These are phyloP conservation scores for Acropternis orthonyx DNA, from an alignment of 2,797 vertebrate genomes.

Conservation along the genomic window DNA sequence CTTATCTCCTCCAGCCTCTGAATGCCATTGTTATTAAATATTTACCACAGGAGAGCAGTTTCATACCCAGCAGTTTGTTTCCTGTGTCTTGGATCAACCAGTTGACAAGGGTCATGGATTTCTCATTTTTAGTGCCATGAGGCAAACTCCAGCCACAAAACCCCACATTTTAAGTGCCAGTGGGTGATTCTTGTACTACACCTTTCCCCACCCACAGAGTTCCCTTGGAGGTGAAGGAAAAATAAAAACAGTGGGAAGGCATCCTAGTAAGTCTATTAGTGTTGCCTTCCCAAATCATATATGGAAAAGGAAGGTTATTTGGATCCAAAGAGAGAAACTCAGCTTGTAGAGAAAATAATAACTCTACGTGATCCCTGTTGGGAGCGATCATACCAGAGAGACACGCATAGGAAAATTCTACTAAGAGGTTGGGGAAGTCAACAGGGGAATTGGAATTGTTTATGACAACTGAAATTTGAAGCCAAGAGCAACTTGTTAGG, in stretches of 20 bases:
- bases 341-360: constrained; percentile 34
- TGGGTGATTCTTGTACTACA: background rate
- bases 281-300: background rate
- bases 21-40: background rate
- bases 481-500: constrained; percentile 64
- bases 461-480: constrained; percentile 60
- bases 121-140: background rate
- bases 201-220: background rate
- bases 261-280: background rate
- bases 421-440: constrained; percentile 44
- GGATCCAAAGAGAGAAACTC: constrained; percentile 6
- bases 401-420: constrained; percentile 55
- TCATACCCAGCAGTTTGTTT: background rate
- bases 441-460: constrained; percentile 48
- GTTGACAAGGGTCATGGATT: background rate
- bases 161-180: background rate
- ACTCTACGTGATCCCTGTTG: constrained; percentile 32
- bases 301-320: background rate
- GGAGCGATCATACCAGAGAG: constrained; percentile 40
- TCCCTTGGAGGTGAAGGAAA: background rate
- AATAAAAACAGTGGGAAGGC: background rate
- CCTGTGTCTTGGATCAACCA: background rate
- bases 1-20: background rate
- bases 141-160: background rate
- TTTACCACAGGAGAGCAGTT: background rate